Evolutionary conservation across 2,113 vertebrate genomes (phyloP).

Genomic region (Oryzias curvinotus): DNA sequence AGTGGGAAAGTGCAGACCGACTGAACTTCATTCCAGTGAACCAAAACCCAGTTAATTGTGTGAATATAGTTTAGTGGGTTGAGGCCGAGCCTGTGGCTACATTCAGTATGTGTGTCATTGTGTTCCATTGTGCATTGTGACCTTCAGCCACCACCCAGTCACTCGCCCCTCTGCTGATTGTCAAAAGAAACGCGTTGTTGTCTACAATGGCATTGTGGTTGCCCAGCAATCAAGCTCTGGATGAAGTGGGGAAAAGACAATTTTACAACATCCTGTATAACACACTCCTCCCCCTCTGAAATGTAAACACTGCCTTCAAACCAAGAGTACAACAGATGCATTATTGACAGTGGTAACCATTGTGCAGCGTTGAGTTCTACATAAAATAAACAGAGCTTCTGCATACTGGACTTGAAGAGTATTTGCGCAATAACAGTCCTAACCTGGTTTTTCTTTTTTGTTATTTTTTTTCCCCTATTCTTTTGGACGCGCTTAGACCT

Average conservation of each 20-base stretch:
- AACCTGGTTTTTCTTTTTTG: slow-evolving; percentile 1
- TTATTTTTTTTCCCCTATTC: not conserved
- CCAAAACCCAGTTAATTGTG: slow-evolving; percentile 11
- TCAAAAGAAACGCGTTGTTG: slow-evolving; percentile 39
- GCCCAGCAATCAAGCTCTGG: slow-evolving; percentile 34
- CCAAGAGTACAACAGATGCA: slow-evolving; percentile 38
- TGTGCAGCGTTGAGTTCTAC: slow-evolving; percentile 24
- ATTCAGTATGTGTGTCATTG: slow-evolving; percentile 51
- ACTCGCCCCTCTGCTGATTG: slow-evolving; percentile 48
- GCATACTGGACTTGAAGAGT: not conserved
- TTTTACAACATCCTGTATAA: slow-evolving; percentile 48
- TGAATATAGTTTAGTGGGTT: slow-evolving; percentile 48
- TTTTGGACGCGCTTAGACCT: slow-evolving; percentile 9
- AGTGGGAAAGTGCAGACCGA: not conserved
- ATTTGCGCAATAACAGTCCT: slow-evolving; percentile 3
- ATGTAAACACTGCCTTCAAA: slow-evolving; percentile 37
- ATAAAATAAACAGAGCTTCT: slow-evolving; percentile 9
- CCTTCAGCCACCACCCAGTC: slow-evolving; percentile 28
- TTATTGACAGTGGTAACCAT: slow-evolving; percentile 49
- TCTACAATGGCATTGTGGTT: slow-evolving; percentile 54
- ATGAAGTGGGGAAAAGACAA: slow-evolving; percentile 25
- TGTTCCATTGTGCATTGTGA: slow-evolving; percentile 50
- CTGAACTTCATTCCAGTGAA: slow-evolving; percentile 10
- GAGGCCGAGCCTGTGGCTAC: slow-evolving; percentile 10
- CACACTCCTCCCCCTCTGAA: slow-evolving; percentile 3